phyloP scores from a whole-genome alignment of 2,797 vertebrate species.

The Lophius americanus region DNA sequence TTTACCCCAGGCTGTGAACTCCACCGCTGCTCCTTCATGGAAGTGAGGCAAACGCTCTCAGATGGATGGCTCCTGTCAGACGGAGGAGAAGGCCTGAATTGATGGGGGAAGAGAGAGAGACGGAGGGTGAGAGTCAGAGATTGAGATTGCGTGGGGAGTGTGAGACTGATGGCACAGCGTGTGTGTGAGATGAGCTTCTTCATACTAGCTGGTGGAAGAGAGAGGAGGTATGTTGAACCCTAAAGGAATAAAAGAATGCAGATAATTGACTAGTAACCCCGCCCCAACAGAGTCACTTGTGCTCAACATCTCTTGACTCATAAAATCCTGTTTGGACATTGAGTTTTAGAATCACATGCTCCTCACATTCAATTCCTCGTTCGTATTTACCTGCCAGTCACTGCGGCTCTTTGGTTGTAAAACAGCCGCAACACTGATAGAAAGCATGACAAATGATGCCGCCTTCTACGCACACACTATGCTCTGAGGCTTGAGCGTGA shows the following conservation, averaged over 20 bases:
- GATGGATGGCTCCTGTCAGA: conserved; percentile 58
- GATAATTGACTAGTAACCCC: conserved; percentile 43
- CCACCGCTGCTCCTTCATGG: conserved; percentile 11
- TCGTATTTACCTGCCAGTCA: conserved; percentile 19
- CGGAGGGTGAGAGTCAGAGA: conserved; percentile 31
- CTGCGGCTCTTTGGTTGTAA: neutral
- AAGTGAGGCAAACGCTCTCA: conserved; percentile 34
- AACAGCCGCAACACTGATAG: conserved; percentile 11
- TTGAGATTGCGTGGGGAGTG: conserved; percentile 31
- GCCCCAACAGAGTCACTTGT: neutral
- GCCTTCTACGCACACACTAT: conserved; percentile 12
- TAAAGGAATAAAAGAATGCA: conserved; percentile 19
- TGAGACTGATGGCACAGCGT: conserved; percentile 52
- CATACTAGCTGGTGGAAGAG: conserved; percentile 15
- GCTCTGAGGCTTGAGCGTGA: conserved; percentile 30
- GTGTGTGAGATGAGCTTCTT: conserved; percentile 33
- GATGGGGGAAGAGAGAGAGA: conserved; percentile 33
- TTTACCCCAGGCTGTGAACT: conserved; percentile 9
- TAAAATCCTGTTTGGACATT: conserved; percentile 11
- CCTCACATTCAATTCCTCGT: conserved; percentile 16
- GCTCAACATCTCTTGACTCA: neutral
- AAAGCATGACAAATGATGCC: conserved; percentile 26
- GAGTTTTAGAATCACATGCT: conserved; percentile 19
- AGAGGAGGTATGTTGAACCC: conserved; percentile 10
- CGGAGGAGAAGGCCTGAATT: conserved; percentile 37